Conservation (phyloP, 2,888 invertebrate species). For the Hypolimnas misippus region DNA sequence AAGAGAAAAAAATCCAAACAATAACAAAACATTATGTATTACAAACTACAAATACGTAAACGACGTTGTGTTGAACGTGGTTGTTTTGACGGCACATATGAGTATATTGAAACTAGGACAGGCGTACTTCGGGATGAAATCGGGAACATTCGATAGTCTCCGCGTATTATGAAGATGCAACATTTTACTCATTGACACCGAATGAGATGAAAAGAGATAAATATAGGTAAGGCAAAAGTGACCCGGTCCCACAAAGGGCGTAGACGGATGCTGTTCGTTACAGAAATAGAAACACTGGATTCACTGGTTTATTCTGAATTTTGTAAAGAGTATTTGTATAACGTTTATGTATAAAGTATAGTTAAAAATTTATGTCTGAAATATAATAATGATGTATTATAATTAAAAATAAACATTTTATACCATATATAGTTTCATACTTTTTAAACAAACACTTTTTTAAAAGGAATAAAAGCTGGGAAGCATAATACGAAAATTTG, state of each 20-base stretch:
- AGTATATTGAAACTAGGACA: constrained; percentile 66
- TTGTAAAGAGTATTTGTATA: background rate
- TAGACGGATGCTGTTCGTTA: constrained; percentile 68
- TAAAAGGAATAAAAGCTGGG: no score
- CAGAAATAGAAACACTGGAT: constrained; percentile 31
- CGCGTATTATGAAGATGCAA: constrained; percentile 51
- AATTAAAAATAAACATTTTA: no score
- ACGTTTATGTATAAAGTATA: no score
- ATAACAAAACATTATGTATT: constrained; percentile 22
- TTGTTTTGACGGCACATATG: constrained; percentile 54
- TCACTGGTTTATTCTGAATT: constrained; percentile 34
- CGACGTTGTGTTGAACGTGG: constrained; percentile 48
- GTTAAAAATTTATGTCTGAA: no score
- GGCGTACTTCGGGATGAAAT: constrained; percentile 55
- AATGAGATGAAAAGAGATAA: constrained; percentile 56
- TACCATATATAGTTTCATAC: no score
- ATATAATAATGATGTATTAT: no score
- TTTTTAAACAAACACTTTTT: no score
- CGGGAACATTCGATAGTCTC: constrained; percentile 61
- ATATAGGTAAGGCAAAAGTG: constrained; percentile 47
- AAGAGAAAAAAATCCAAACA: background rate
- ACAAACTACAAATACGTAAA: constrained; percentile 51
- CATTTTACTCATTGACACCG: constrained; percentile 39
- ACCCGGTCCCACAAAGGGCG: constrained; percentile 40
- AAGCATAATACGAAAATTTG: no score